Conservation (phyloP, 2,888 invertebrate genomes). For the Sesia bembeciformis region DNA sequence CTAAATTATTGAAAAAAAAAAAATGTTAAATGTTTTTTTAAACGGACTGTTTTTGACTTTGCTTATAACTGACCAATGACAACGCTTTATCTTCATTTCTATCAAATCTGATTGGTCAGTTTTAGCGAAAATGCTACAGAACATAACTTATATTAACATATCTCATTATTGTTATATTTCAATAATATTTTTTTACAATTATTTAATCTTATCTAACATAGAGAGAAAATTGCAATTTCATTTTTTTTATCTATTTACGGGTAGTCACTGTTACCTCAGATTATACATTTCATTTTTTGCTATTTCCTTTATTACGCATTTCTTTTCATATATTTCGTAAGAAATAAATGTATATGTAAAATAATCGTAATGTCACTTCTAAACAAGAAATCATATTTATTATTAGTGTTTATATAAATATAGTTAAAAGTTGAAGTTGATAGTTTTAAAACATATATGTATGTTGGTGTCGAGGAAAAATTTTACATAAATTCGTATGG, state of each 20-base stretch:
- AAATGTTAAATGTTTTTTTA: too few relatives aligned
- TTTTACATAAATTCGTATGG: not conserved
- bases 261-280: constrained; percentile 35
- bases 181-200: not conserved
- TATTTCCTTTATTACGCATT: constrained; percentile 4
- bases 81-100: too few relatives aligned
- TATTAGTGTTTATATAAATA: constrained; percentile 30
- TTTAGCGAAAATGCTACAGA: not conserved
- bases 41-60: too few relatives aligned
- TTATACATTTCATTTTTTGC: constrained; percentile 18
- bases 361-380: constrained; percentile 49
- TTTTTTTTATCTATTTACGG: constrained; percentile 20
- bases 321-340: not conserved
- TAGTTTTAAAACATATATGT: constrained; percentile 16
- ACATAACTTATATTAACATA: not conserved
- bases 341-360: constrained; percentile 15
- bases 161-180: not conserved
- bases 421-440: constrained; percentile 26
- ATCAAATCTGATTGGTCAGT: too few relatives aligned
- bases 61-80: too few relatives aligned
- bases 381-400: constrained; percentile 30
- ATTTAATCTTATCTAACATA: not conserved
- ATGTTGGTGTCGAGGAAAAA: not conserved
- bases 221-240: not conserved
- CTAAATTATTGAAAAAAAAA: too few relatives aligned